Evolutionary conservation across 2,113 vertebrate genomes (phyloP).

Genomic region (Pachyramphus minor): DNA sequence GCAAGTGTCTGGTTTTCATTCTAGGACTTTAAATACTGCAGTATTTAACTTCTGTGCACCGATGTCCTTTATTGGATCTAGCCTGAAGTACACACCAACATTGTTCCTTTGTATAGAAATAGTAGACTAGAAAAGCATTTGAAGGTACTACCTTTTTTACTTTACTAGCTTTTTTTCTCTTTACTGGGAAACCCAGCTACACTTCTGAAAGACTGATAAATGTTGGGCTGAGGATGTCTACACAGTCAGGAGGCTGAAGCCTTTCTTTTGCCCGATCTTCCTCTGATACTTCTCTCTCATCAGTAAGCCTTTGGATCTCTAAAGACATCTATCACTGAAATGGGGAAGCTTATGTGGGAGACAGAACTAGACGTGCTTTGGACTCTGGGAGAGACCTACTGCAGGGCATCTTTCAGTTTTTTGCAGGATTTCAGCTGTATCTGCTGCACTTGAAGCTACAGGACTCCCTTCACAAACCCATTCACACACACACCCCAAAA

Average conservation of each 20-base stretch:
- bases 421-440: background rate
- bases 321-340: background rate
- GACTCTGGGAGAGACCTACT: background rate
- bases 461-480: background rate
- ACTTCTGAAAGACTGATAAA: conserved; percentile 18
- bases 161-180: background rate
- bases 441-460: background rate
- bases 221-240: background rate
- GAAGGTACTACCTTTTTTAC: conserved; percentile 10
- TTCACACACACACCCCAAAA: background rate
- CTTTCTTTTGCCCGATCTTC: background rate
- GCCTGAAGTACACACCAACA: background rate
- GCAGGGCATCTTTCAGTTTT: background rate
- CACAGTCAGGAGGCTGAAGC: conserved; percentile 7
- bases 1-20: background rate
- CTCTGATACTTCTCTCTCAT: background rate
- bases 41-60: conserved; percentile 13
- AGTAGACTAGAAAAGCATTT: conserved; percentile 1
- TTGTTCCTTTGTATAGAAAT: background rate
- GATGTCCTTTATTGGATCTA: background rate
- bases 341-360: background rate
- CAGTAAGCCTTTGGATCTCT: background rate
- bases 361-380: background rate
- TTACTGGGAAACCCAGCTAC: background rate
- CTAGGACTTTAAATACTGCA: background rate